Conservation (phyloP, 2,888 invertebrate species). For the Drepanosiphum platanoidis region DNA sequence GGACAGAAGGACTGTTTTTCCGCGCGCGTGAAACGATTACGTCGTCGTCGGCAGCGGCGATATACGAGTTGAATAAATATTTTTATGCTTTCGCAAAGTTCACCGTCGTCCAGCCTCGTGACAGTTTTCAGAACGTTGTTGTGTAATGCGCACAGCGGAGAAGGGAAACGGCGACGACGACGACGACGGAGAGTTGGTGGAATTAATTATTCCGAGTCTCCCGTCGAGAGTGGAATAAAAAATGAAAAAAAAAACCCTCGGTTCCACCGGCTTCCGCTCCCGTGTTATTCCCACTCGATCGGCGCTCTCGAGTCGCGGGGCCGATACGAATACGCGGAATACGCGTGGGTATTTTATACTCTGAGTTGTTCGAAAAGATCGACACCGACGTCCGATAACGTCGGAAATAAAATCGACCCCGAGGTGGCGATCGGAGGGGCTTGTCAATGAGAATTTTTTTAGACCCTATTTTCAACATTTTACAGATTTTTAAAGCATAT, state of each 20-base stretch:
- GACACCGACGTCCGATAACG: too few relatives aligned
- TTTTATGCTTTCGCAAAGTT: conserved; percentile 16
- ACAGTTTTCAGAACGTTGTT: background rate
- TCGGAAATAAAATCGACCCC: too few relatives aligned
- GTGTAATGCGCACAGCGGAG: conserved; percentile 1
- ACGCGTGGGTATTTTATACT: background rate
- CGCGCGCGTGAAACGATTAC: background rate
- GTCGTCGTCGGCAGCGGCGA: background rate
- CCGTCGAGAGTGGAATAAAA: background rate
- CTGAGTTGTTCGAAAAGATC: too few relatives aligned
- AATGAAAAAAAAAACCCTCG: background rate
- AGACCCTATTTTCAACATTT: too few relatives aligned
- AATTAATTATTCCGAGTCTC: conserved; percentile 9
- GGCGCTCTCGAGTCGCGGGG: background rate
- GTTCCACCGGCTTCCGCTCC: background rate
- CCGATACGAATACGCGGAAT: background rate
- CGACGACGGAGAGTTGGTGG: background rate
- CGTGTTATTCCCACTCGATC: background rate
- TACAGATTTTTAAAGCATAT: too few relatives aligned
- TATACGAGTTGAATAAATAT: conserved; percentile 27
- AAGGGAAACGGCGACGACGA: conserved; percentile 6
- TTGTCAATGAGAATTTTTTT: too few relatives aligned
- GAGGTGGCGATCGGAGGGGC: too few relatives aligned
- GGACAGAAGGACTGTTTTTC: background rate
- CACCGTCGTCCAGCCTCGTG: background rate